A percentile compares a stretch with the other conserved stretches of the same genome.
These are phyloP conservation scores for Radopholus similis DNA, from an alignment of 1,140 invertebrate species.

Conservation along the genomic window DNA sequence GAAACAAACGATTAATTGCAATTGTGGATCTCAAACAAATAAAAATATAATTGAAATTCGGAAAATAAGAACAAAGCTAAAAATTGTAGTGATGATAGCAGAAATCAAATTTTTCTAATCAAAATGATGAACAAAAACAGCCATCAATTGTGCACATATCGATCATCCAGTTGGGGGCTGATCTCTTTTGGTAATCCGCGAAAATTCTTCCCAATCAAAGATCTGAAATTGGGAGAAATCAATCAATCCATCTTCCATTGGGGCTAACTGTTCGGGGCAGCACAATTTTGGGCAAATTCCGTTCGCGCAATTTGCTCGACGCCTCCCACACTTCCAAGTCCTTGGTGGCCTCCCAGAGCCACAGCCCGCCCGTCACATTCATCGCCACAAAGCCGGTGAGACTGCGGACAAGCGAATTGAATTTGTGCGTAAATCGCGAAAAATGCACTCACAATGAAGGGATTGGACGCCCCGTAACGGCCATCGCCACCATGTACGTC, in stretches of 20 bases:
- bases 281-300: not conserved
- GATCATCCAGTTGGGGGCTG: not conserved
- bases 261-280: not conserved
- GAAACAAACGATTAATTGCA: not conserved
- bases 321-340: not conserved
- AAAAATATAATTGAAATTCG: not conserved
- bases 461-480: not conserved
- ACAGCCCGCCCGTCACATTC: not conserved
- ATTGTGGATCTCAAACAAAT: not conserved
- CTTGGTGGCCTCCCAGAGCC: not conserved
- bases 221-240: not conserved
- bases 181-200: not conserved
- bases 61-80: not conserved
- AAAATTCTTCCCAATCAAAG: not conserved
- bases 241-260: not conserved
- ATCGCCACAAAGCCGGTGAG: not conserved
- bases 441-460: not conserved
- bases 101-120: not conserved
- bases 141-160: not conserved
- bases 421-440: not conserved
- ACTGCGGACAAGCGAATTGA: not conserved
- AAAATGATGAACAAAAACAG: not conserved
- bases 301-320: conserved; percentile 1
- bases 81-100: not conserved
- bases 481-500: not conserved